Conservation (phyloP, 2,113 vertebrate species). For the Marmota flaviventris region DNA sequence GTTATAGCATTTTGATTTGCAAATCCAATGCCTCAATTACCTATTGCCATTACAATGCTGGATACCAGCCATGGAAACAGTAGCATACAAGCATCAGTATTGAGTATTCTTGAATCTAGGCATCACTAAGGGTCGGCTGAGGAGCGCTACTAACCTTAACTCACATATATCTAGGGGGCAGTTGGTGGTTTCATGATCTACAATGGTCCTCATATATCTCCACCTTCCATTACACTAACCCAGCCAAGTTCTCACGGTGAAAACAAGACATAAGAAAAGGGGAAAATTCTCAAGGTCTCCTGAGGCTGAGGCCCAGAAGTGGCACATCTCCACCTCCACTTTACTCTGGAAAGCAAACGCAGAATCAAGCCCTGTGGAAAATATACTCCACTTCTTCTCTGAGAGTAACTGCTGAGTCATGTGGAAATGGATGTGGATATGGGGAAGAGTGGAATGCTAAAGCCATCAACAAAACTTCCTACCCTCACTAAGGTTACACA, state of each 20-base stretch:
- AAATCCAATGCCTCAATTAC: neutral
- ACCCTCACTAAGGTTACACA: neutral
- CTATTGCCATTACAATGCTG: neutral
- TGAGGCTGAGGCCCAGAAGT: neutral
- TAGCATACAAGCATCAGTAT: neutral
- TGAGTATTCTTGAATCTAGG: neutral
- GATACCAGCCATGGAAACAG: neutral
- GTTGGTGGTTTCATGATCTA: neutral
- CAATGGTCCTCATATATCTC: rapidly evolving
- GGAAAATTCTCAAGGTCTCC: neutral
- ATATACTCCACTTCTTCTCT: neutral
- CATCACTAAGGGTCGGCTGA: neutral
- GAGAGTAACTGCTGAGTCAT: neutral
- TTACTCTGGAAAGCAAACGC: neutral
- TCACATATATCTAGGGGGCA: neutral
- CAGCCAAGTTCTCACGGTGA: neutral
- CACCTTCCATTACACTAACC: neutral
- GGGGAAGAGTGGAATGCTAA: neutral
- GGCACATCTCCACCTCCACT: neutral
- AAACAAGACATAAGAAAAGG: neutral
- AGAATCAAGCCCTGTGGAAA: neutral
- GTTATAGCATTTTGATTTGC: neutral
- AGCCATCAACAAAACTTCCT: neutral
- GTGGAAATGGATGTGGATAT: neutral
- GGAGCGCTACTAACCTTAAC: neutral